A percentile compares a stretch with the other conserved stretches of the same genome.
Evolutionary conservation across 2,797 vertebrate genomes (phyloP).

Genomic region (Muscicapa comitata): DNA sequence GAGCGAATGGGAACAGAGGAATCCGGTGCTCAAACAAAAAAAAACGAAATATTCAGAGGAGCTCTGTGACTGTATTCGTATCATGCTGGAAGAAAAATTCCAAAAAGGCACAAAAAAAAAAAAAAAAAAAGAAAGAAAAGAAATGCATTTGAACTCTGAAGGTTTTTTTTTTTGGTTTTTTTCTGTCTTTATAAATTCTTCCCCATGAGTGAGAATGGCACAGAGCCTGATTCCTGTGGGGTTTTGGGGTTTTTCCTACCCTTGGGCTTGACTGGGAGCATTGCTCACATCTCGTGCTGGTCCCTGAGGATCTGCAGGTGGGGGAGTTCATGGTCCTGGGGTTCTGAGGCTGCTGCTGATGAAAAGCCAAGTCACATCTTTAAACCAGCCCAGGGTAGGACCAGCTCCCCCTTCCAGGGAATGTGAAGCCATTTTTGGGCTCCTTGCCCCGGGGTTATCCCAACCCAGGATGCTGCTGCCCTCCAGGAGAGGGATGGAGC

Average conservation of each 20-base stretch:
- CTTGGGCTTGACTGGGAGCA: neutral
- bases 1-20: slow-evolving; percentile 30
- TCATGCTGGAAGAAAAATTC: neutral
- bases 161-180: neutral
- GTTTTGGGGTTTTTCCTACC: neutral
- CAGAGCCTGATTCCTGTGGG: neutral
- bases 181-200: neutral
- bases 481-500: neutral
- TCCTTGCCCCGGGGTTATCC: neutral
- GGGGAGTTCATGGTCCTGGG: neutral
- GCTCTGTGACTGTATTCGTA: neutral
- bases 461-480: neutral
- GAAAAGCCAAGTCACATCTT: neutral
- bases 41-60: neutral
- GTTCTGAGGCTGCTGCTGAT: neutral
- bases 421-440: neutral
- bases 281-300: rapidly evolving
- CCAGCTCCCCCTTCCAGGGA: neutral
- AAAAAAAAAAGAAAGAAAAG: neutral
- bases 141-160: neutral
- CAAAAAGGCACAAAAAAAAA: rapidly evolving
- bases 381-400: neutral
- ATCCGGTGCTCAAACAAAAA: neutral
- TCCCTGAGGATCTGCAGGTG: neutral
- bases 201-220: rapidly evolving